phyloP scores from a whole-genome alignment of 2,113 vertebrate genomes.

The Ammodramus savannarum region DNA sequence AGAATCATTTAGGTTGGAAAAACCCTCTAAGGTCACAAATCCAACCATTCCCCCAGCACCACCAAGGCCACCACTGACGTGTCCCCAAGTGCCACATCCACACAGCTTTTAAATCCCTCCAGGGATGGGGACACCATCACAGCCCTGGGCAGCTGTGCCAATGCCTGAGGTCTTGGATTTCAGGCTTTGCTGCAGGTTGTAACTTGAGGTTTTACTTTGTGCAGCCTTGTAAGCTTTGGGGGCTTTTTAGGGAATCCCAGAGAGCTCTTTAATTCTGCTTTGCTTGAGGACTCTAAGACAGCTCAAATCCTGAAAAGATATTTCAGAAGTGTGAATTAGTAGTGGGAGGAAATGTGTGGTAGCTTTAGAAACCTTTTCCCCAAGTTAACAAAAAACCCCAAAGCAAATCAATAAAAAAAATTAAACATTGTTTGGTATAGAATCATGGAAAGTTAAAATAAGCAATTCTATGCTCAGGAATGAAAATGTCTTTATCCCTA shows the following conservation, averaged over 20 bases:
- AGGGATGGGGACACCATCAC: background rate
- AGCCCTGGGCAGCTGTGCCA: background rate
- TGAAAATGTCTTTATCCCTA: background rate
- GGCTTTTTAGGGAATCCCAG: background rate
- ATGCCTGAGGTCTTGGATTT: background rate
- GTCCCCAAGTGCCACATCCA: background rate
- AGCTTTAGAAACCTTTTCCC: background rate
- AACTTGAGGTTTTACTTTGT: background rate
- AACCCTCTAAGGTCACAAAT: background rate
- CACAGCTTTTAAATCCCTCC: background rate
- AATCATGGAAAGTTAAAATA: background rate
- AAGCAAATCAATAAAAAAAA: background rate
- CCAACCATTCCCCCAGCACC: background rate
- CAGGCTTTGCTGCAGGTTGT: rapidly evolving
- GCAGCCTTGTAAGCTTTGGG: background rate
- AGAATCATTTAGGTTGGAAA: background rate
- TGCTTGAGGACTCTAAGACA: background rate
- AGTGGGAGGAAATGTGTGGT: background rate
- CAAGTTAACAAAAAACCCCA: background rate
- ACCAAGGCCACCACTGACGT: background rate
- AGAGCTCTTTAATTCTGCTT: background rate
- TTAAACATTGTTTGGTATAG: background rate
- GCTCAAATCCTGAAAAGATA: background rate
- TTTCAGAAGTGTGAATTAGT: background rate
- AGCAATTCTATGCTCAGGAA: background rate